Base-by-base conservation (phyloP, 2,113 vertebrate species). In the Patagioenas fasciata region DNA sequence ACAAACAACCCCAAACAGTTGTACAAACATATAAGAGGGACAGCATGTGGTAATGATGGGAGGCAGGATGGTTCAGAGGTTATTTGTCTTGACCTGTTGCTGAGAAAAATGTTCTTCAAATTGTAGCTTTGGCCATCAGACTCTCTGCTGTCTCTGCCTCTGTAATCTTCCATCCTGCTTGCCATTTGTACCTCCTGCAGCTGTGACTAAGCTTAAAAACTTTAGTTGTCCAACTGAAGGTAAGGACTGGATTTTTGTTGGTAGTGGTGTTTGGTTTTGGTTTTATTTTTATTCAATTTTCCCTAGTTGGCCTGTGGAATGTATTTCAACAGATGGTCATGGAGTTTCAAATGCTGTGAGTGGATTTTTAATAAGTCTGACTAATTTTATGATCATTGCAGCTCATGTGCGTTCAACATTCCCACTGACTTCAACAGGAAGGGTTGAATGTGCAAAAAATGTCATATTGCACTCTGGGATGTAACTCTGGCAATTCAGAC, bases 281-380 rank as follows among this genome's bases (percentile, higher is more conserved):
- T 4, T 11, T n/a, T 62, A 58, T 53, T 70, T 53, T 23, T 65
- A 80, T 69, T 85, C 61, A 42, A 11, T 93, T 95, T 95, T 94
- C 74, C 42, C 94, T 78, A 65, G 88, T 57, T 97, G 84, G 85
- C 36, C 1, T 93, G 85, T 79, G 62, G 67, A 93, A 94, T 90
- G 67, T 81, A 75, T 95, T 91, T 95, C 88, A 95, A 80, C 84
- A 95, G 91, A 97, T 96, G 91, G 95, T 84, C 96, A 91, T 94
- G 87, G 80, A 90, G 69, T 94, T 90, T 87, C 93, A 96, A 97
- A 80, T 81, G 90, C 80, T 97, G 94, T 85, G 81, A 85, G 89
- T 94, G 72, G 81, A 92, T 97, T 98, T 96, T 96, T 97, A 96
- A 97, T 97, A 97, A 95, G 95, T 93, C 93, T 95, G 93, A 74